Percentiles rank a stretch among this genome's conserved stretches.
Evolutionary conservation across 2,888 invertebrate genomes (phyloP).

Genomic region (Pollenia griseotomentosa): DNA sequence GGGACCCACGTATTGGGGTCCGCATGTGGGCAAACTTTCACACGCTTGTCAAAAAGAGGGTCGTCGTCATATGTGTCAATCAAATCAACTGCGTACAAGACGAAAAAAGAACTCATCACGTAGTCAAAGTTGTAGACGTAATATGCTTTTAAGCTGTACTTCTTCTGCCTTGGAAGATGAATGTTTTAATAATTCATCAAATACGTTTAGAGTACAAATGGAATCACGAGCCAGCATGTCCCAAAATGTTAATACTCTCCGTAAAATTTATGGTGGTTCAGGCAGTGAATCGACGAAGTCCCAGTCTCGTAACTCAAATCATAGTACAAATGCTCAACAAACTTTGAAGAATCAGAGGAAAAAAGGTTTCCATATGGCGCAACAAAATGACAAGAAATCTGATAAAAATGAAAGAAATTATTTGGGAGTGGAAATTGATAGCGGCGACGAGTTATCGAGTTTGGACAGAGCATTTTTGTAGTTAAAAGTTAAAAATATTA

Average conservation of each 20-base stretch:
- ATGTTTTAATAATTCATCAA: neutral
- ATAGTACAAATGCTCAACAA: constrained; percentile 74
- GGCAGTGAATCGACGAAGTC: constrained; percentile 70
- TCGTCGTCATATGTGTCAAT: constrained; percentile 78
- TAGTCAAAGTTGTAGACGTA: constrained; percentile 60
- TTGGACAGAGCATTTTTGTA: constrained; percentile 82
- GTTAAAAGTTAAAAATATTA: neutral
- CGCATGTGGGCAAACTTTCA: constrained; percentile 81
- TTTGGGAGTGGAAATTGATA: constrained; percentile 74
- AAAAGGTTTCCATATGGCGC: neutral
- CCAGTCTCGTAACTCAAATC: constrained; percentile 76
- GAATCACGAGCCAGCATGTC: constrained; percentile 18
- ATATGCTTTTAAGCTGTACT: constrained; percentile 31
- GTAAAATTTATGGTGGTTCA: constrained; percentile 78
- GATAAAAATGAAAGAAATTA: constrained; percentile 53
- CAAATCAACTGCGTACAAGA: constrained; percentile 73
- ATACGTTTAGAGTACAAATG: constrained; percentile 15
- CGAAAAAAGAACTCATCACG: constrained; percentile 70
- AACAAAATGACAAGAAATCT: constrained; percentile 39
- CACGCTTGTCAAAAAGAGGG: constrained; percentile 81
- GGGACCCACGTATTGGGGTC: constrained; percentile 82
- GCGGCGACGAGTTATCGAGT: constrained; percentile 82
- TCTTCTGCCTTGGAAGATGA: constrained; percentile 23
- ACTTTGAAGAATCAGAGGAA: constrained; percentile 21
- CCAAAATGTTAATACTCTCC: constrained; percentile 76